phyloP scores from a whole-genome alignment of 2,113 vertebrate genomes.

The Axis porcinus region DNA sequence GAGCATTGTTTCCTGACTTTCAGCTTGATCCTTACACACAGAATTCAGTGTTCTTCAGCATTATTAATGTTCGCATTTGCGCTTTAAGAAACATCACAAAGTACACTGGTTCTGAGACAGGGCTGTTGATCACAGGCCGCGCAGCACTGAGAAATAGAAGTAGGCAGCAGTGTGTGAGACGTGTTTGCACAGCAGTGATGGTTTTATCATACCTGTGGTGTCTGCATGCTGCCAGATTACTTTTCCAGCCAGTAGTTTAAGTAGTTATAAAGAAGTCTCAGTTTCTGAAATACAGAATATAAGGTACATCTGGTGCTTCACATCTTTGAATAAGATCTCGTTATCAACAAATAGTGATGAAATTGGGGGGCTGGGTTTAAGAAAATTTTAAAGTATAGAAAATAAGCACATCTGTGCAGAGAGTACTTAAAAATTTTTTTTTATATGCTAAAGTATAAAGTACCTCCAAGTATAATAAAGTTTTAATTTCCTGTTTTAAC shows the following conservation, averaged over 20 bases:
- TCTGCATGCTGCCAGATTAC: not conserved
- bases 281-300: not conserved
- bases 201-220: not conserved
- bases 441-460: not conserved
- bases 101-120: not conserved
- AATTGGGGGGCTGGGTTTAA: not conserved
- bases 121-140: not conserved
- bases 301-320: not conserved
- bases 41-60: not conserved
- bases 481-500: slow-evolving; percentile 53
- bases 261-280: not conserved
- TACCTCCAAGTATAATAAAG: slow-evolving; percentile 35
- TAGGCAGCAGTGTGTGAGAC: not conserved
- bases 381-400: not conserved
- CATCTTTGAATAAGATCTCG: not conserved
- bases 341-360: not conserved
- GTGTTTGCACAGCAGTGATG: not conserved
- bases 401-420: not conserved
- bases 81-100: not conserved
- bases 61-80: not conserved
- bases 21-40: not conserved
- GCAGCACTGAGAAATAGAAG: not conserved
- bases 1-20: not conserved
- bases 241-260: not conserved
- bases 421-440: not conserved